Base-by-base conservation (phyloP, 2,113 vertebrate genomes). In the cattle (Bos taurus) region DNA sequence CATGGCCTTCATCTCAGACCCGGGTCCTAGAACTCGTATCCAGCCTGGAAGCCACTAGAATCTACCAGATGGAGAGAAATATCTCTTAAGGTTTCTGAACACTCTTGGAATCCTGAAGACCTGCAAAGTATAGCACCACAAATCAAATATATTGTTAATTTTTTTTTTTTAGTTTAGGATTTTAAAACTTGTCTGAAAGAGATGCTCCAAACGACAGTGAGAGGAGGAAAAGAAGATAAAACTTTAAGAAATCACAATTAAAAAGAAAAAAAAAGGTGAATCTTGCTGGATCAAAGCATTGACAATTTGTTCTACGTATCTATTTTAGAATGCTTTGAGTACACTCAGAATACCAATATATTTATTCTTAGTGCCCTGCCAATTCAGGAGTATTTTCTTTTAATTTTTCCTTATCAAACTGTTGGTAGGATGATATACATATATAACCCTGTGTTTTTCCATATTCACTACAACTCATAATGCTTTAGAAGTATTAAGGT, bases 91-190 rank as follows among this genome's bases (percentile, higher is more conserved):
- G 17, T 43, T 56, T 59, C 10, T 30, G 5, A 0, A 48, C 11
- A 14, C 14, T 7, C 10, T 19, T 19, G 26, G 23, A 77, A 64
- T 26, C 3, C 78, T 13, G 10, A 43, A 74, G 28, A 54, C 6
- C 23, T 28, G 4, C 14, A 74, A 52, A 25, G 48, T 33, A 48
- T 0, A 16, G 13, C 6, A 15, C 2, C 21, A 6, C 25, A 28
- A 33, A 52, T 43, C 26, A 28, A 64, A 52, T 21, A 48, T 48
- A 36, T 25, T 48, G 25, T 1, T 90, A 33, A 16, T 3, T 48
- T 13, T 80, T 48, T n/a, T 54, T 25, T 11, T 78, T 90, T 46
- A 26, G 10, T 67, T 64, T 56, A 30, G 0, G 2, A 14, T 60
- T 93, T 89, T 2, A 62, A 88, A 62, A 3, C 7, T 11, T 62